Percentiles rank a stretch among this genome's conserved stretches.
These are phyloP conservation scores for Brienomyrus brachyistius DNA, from an alignment of 2,113 vertebrate species.

Conservation along the genomic window DNA sequence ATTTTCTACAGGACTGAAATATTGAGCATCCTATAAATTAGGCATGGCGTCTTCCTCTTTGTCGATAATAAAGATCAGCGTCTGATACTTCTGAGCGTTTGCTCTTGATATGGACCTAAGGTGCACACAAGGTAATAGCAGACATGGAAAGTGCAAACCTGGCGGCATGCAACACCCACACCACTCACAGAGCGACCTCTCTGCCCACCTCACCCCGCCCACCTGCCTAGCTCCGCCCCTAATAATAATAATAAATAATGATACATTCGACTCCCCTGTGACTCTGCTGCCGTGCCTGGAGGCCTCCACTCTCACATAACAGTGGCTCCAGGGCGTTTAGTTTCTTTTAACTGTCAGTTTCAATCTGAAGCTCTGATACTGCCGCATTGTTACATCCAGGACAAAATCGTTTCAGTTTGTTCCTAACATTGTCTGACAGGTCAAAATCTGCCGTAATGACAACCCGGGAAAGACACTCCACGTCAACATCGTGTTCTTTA, in stretches of 20 bases:
- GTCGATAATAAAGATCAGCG: background rate
- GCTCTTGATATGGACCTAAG: conserved; percentile 14
- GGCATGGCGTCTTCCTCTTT: background rate
- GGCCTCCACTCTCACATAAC: background rate
- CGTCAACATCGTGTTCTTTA: background rate
- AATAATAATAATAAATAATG: too few relatives aligned
- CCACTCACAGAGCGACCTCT: background rate
- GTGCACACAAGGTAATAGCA: conserved; percentile 61
- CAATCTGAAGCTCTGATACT: background rate
- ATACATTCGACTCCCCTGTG: background rate
- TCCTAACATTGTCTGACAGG: background rate
- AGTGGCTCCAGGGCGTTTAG: background rate
- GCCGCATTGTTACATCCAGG: background rate
- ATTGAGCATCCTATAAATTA: background rate
- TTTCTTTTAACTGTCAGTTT: background rate
- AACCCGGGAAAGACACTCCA: background rate
- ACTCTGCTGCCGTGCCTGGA: background rate
- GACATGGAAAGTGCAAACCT: conserved; percentile 37
- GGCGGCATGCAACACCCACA: background rate
- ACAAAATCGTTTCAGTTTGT: background rate
- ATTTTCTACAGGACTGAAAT: background rate
- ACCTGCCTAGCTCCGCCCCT: too few relatives aligned
- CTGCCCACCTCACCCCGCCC: background rate
- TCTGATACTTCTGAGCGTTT: background rate
- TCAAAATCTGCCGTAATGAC: background rate